phyloP scores from a whole-genome alignment of 2,113 vertebrate species.

The Campylomormyrus tamandua region DNA sequence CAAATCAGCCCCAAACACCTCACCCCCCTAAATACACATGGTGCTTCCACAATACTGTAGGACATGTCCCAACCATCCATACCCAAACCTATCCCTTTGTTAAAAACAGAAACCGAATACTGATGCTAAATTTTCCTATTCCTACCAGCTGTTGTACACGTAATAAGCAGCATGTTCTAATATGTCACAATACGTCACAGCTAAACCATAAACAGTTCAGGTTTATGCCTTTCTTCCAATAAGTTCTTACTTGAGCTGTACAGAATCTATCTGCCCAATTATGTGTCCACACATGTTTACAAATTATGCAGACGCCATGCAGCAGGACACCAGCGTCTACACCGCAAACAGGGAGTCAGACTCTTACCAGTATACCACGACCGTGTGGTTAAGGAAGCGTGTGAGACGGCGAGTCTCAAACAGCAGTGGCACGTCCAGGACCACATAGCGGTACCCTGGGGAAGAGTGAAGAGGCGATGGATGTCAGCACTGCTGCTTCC shows the following conservation, averaged over 20 bases:
- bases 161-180: background rate
- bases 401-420: conserved; percentile 79
- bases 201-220: background rate
- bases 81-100: background rate
- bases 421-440: conserved; percentile 90
- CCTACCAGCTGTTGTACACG: background rate
- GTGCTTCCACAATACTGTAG: background rate
- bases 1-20: background rate
- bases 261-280: background rate
- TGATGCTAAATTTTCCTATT: background rate
- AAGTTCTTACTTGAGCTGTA: background rate
- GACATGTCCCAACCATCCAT: background rate
- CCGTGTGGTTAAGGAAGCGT: conserved; percentile 80
- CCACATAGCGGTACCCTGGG: conserved; percentile 83
- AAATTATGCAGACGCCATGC: background rate
- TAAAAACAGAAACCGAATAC: background rate
- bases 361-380: conserved; percentile 91
- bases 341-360: background rate
- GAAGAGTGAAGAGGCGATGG: conserved; percentile 9
- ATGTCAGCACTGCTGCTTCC: background rate
- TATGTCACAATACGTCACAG: background rate
- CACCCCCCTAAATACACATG: background rate
- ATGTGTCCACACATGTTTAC: background rate
- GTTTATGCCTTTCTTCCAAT: background rate
- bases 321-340: background rate